Evolutionary conservation across 2,888 invertebrate genomes (phyloP), one percentile per base, ranked within the genome.

Genomic region (Himalopsyche anomala): DNA sequence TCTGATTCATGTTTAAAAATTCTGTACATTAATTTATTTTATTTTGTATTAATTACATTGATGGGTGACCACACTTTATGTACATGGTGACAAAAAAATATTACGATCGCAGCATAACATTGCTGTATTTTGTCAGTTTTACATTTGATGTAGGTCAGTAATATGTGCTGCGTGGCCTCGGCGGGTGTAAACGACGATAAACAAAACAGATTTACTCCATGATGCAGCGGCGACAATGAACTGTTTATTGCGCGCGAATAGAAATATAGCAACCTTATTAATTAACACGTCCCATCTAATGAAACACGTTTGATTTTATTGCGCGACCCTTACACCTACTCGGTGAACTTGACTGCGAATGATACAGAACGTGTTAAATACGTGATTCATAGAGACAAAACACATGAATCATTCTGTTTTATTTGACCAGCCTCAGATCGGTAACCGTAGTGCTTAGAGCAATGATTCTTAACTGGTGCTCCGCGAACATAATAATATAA

Each of bases 241-340:
- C 62, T 62, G 19, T 62, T 62, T 62, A 62, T 19, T 62, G 62
- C 62, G 19, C 62, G 15, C 51, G 51, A 51, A 51, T 51, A 15
- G 8, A 51, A 51, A 51, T 51, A 51, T 15, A 51, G 9, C 45
- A 45, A 51, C 51, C 51, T 51, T 74, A 38, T 74, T 28, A 28
- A 28, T 28, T 74, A 74, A 38, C 74, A 74, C 74, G 74, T 74
- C 38, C 38, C 36, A 3, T 1, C 38, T 74, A 36, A 74, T 74
- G 28, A 74, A 74, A 74, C 74, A 74, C 74, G 74, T 74, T 36
- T 36, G 74, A 74, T 74, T 74, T 74, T 74, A 74, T 74, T 74
- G 12, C 38, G 36, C 36, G 19, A 74, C 74, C 36, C 38, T 74
- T 62, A 19, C 62, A n/a, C 62, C 51, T 51, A 51, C 51, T 51